Conservation (phyloP, 2,113 vertebrate species). For the Pitta sordida region DNA sequence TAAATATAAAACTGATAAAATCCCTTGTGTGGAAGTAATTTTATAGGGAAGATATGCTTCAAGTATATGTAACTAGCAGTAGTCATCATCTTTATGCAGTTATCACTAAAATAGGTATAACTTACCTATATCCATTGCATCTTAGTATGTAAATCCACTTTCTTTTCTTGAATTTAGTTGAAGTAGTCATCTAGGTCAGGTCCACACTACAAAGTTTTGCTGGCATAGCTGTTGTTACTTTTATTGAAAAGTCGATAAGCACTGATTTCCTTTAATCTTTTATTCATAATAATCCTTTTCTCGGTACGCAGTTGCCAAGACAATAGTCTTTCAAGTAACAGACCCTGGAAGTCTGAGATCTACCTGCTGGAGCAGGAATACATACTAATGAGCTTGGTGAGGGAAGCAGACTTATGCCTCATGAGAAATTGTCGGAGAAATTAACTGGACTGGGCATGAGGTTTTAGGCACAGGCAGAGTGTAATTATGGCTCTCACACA, state of each 20-base stretch:
- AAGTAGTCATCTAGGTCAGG: neutral
- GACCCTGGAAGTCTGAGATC: neutral
- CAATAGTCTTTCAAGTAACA: neutral
- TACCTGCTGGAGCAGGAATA: neutral
- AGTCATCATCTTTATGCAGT: neutral
- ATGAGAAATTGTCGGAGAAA: neutral
- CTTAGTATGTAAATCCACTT: neutral
- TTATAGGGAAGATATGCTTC: neutral
- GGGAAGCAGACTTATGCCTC: neutral
- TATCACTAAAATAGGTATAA: neutral
- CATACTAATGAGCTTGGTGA: conserved; percentile 2
- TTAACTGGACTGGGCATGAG: neutral
- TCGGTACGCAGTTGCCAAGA: neutral
- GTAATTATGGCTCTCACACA: neutral
- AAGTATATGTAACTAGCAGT: neutral
- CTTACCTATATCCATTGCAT: neutral
- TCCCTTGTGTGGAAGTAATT: neutral
- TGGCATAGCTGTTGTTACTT: neutral
- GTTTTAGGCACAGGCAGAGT: neutral
- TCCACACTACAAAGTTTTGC: neutral
- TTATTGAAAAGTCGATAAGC: neutral
- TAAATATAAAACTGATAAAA: neutral
- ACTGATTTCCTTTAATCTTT: conserved; percentile 19
- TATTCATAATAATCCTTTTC: conserved; percentile 10
- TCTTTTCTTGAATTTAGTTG: neutral